These are phyloP conservation scores for Dendrolimus kikuchii DNA, from an alignment of 1,140 invertebrate genomes.

Conservation along the genomic window DNA sequence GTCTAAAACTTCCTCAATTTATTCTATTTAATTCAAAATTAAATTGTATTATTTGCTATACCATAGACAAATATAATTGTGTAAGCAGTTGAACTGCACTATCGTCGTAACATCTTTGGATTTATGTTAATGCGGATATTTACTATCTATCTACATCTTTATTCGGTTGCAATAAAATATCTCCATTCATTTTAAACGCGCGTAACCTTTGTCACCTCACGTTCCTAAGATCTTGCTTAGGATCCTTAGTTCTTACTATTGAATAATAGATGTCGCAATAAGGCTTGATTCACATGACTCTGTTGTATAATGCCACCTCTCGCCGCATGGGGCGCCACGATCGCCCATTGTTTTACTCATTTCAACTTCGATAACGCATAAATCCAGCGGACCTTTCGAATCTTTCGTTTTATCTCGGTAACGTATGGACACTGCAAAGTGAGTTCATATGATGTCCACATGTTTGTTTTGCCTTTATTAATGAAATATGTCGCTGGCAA, in stretches of 20 bases:
- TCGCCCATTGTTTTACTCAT: conserved; percentile 55
- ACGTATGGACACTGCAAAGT: conserved; percentile 70
- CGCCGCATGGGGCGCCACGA: conserved; percentile 65
- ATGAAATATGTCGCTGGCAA: conserved; percentile 68
- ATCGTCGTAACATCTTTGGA: too few relatives aligned
- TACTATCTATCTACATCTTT: conserved; percentile 11
- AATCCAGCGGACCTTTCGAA: conserved; percentile 55
- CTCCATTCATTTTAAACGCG: conserved; percentile 20
- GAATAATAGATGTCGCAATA: conserved; percentile 56
- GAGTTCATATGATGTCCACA: conserved; percentile 60
- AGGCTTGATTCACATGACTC: conserved; percentile 5
- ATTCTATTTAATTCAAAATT: background rate
- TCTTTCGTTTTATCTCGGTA: conserved; percentile 70
- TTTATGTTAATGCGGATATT: too few relatives aligned
- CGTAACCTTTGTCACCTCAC: conserved; percentile 26
- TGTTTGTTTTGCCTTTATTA: conserved; percentile 68
- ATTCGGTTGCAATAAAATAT: conserved; percentile 19
- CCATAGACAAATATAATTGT: too few relatives aligned
- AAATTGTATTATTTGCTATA: too few relatives aligned
- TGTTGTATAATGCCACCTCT: conserved; percentile 22
- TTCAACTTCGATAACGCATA: conserved; percentile 64
- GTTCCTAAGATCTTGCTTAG: conserved; percentile 6
- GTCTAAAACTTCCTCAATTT: background rate
- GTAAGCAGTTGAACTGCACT: too few relatives aligned
- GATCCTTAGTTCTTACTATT: conserved; percentile 37